A percentile compares a stretch with the other conserved stretches of the same genome.
Conservation (phyloP, 2,113 vertebrate genomes). For the Acrocephalus arundinaceus region DNA sequence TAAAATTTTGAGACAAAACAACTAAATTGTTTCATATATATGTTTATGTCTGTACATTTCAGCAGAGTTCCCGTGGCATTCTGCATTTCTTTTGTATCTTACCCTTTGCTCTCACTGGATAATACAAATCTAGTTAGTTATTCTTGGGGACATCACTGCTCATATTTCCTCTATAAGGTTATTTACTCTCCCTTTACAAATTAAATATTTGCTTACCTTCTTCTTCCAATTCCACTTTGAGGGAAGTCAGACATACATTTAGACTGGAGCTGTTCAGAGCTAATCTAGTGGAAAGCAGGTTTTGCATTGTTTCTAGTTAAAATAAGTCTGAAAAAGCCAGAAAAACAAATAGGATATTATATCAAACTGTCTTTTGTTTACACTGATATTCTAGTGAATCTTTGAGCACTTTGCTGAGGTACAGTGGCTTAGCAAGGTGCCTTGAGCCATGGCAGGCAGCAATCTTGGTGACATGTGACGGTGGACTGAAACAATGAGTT, state of each 20-base stretch:
- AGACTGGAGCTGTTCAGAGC: background rate
- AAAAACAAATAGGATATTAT: rapidly evolving
- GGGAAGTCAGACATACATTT: background rate
- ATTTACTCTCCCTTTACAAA: background rate
- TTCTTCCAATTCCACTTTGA: background rate
- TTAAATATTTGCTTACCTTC: background rate
- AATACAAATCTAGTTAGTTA: background rate
- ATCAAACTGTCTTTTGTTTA: background rate
- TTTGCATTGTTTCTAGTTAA: background rate
- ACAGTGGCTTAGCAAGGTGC: background rate
- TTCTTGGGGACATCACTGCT: background rate
- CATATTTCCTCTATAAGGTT: background rate
- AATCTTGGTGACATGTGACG: background rate
- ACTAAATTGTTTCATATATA: rapidly evolving
- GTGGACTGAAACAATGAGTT: background rate
- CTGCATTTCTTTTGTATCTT: background rate
- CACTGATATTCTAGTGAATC: rapidly evolving
- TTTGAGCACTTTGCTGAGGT: rapidly evolving
- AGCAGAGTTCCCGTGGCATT: background rate
- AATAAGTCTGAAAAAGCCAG: background rate
- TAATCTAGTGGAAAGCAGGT: background rate
- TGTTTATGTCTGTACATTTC: background rate
- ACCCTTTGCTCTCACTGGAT: background rate
- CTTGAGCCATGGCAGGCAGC: background rate
- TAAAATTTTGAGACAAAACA: background rate